Base-by-base conservation (phyloP, 2,888 invertebrate genomes). In the Melolontha melolontha region DNA sequence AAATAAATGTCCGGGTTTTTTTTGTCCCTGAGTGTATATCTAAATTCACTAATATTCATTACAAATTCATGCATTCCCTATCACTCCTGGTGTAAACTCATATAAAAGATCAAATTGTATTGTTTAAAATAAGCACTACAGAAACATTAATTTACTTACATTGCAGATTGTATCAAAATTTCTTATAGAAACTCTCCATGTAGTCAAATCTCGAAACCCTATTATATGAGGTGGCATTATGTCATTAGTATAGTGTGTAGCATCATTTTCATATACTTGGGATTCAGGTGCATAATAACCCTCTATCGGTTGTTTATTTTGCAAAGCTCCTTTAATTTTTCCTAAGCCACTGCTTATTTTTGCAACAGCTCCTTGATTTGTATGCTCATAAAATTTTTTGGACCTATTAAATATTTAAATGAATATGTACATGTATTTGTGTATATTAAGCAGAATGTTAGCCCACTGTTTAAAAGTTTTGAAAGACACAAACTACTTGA, bases 171-270 rank as follows among this genome's bases (percentile, higher is more conserved):
- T 29, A 29, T 44, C 44, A 44, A 47, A 55, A 17, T 41, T 44
- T 44, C 34, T 42, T 27, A 91, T 87, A 10, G 87, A 86, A 0
- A 91, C 87, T 70, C 88, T 82, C 91, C 91, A 92, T 0, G 88
- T 85, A 71, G 88, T 90, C 66, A 92, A 81, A 79, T 92, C 90
- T 68, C 89, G 83, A 71, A 81, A 81, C 12, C 81, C 80, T 57
- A 81, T 47, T 11, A 66, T 41, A 11, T 59, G 67, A 16, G 74
- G 49, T 6, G 34, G 44, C 22, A 70, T 63, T 16, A 80, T 78
- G 59, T 81, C 82, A 27, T 83, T 81, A 34, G 80, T 76, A 64
- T 73, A 77, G 11, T 72, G 70, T 7, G 75, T 67, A 7, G 78
- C 76, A 29, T 78, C 79, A 70, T 76, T 78, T 69, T 80, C 79